phyloP scores from a whole-genome alignment of 2,888 invertebrate species.

The Ormyrus thymus region DNA sequence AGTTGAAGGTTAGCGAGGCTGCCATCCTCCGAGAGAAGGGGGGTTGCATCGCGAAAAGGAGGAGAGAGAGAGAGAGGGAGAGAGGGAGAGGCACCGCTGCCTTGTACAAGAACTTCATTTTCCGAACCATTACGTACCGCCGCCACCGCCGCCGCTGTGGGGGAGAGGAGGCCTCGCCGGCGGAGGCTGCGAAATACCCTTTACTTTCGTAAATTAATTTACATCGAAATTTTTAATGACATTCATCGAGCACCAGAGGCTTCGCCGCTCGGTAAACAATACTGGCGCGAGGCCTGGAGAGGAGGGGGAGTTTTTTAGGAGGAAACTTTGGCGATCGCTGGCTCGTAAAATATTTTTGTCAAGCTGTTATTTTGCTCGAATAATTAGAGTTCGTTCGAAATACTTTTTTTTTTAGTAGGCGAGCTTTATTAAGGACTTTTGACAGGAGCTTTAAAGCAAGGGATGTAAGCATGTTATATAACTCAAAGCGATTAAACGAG shows the following conservation, averaged over 20 bases:
- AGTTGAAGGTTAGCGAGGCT: conserved; percentile 53
- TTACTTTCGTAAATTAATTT: conserved; percentile 72
- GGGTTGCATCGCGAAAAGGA: conserved; percentile 51
- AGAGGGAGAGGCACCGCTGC: not conserved
- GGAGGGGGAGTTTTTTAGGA: not conserved
- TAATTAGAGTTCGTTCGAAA: too few species aligned
- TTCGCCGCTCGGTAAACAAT: conserved; percentile 29
- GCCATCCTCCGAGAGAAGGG: conserved; percentile 56
- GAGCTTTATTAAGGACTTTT: too few species aligned
- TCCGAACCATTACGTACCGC: conserved; percentile 72
- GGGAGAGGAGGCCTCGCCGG: not conserved
- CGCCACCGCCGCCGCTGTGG: conserved; percentile 58
- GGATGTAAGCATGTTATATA: too few species aligned
- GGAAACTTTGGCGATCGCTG: too few species aligned
- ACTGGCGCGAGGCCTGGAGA: not conserved
- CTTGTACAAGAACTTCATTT: conserved; percentile 71
- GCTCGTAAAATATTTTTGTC: too few species aligned
- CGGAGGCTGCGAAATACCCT: conserved; percentile 63
- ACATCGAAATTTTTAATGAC: conserved; percentile 74
- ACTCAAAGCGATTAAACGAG: too few species aligned
- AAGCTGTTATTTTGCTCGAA: too few species aligned
- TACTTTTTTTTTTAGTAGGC: too few species aligned
- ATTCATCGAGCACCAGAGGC: conserved; percentile 65
- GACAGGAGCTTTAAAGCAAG: too few species aligned
- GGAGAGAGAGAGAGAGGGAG: conserved; percentile 14